A percentile compares a stretch with the other conserved stretches of the same genome.
Conservation (phyloP, 2,797 vertebrate genomes). For the Phalanger gymnotis region DNA sequence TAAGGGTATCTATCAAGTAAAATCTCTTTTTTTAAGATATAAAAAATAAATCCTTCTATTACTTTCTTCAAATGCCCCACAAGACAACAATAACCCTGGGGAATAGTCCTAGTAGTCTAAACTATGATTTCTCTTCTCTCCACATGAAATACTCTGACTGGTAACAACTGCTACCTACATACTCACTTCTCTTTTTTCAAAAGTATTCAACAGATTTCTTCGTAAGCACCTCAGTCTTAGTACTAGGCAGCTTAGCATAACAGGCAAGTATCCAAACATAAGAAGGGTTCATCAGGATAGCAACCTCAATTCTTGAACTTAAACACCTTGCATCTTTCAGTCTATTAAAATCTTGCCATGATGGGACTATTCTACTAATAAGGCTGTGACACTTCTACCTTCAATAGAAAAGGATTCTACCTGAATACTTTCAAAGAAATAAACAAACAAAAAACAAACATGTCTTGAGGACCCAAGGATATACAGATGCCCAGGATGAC, state of each 20-base stretch:
- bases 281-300: background rate
- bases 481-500: background rate
- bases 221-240: background rate
- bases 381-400: background rate
- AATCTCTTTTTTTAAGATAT: background rate
- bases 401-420: background rate
- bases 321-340: background rate
- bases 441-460: background rate
- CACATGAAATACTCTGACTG: background rate
- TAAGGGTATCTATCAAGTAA: background rate
- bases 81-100: background rate
- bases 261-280: background rate
- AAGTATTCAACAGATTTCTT: background rate
- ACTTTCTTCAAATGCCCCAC: background rate
- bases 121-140: background rate
- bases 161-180: background rate
- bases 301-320: background rate
- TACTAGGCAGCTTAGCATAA: background rate
- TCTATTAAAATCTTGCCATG: background rate
- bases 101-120: background rate
- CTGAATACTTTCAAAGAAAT: background rate
- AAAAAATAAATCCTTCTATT: background rate
- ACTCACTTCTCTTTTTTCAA: background rate
- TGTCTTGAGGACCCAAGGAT: background rate
- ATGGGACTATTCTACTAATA: background rate